Evolutionary conservation across 2,797 vertebrate species (phyloP).

Genomic region (Alfaro cultratus): DNA sequence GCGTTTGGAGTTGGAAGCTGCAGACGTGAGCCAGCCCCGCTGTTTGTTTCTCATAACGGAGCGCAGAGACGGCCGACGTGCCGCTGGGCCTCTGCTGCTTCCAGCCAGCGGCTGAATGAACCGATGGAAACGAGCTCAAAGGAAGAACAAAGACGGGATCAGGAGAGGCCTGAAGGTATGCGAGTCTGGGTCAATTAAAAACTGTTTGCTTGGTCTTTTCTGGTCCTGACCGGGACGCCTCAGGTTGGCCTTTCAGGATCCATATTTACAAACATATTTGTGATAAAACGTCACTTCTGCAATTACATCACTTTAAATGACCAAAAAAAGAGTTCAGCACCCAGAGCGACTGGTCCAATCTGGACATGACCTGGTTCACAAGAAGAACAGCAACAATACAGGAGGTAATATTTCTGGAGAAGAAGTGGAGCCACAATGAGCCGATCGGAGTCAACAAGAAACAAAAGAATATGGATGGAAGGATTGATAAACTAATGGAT

Average conservation of each 20-base stretch:
- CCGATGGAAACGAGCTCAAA: constrained; percentile 41
- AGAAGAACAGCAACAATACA: background rate
- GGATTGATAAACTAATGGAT: too few relatives aligned
- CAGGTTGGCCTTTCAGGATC: background rate
- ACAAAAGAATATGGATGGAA: background rate
- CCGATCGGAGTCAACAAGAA: background rate
- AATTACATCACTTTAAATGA: background rate
- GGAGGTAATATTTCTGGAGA: background rate
- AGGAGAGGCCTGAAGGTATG: background rate
- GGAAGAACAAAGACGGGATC: background rate
- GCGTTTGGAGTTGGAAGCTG: constrained; percentile 27
- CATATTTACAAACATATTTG: background rate
- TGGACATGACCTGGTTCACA: background rate
- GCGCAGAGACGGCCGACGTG: constrained; percentile 19
- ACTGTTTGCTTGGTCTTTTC: background rate
- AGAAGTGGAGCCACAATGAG: background rate
- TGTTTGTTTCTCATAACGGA: constrained; percentile 42
- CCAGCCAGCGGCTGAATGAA: constrained; percentile 43
- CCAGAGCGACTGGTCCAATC: background rate
- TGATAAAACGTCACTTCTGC: background rate
- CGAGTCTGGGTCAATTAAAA: constrained; percentile 29
- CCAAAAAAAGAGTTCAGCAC: background rate
- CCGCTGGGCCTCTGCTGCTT: constrained; percentile 17
- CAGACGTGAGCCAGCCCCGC: constrained; percentile 44
- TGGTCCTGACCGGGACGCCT: background rate